These are phyloP conservation scores for Cephus cinctus DNA, from an alignment of 1,140 invertebrate genomes.

Conservation along the genomic window DNA sequence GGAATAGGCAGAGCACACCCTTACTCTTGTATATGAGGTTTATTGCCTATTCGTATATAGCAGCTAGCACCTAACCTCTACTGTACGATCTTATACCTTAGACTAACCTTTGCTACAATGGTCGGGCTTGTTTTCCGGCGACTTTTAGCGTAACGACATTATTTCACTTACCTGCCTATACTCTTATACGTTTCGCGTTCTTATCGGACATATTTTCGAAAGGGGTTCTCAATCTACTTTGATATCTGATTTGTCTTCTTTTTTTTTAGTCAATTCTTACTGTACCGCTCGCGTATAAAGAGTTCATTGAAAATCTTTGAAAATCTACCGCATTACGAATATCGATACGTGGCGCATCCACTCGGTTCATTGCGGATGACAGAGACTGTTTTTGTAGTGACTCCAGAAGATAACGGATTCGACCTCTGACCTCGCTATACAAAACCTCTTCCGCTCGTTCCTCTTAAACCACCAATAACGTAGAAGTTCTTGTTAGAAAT, in stretches of 20 bases:
- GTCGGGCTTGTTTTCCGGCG: too few relatives aligned
- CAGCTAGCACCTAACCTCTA: not conserved
- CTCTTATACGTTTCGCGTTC: too few relatives aligned
- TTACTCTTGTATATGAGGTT: too few relatives aligned
- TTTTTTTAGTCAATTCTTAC: not conserved
- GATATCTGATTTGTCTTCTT: not conserved
- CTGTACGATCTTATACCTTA: slow-evolving; percentile 4
- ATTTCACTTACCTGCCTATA: too few relatives aligned
- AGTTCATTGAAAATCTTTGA: slow-evolving; percentile 37
- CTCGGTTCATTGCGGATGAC: slow-evolving; percentile 30
- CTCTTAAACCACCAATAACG: too few relatives aligned
- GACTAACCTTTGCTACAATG: not conserved
- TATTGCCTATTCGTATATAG: too few relatives aligned
- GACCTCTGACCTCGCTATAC: slow-evolving; percentile 39
- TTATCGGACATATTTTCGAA: not conserved
- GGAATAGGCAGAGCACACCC: slow-evolving; percentile 13
- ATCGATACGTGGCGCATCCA: slow-evolving; percentile 21
- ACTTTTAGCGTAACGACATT: too few relatives aligned
- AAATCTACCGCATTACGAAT: slow-evolving; percentile 38
- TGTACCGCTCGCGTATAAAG: too few relatives aligned
- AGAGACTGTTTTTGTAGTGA: slow-evolving; percentile 43
- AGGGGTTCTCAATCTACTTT: not conserved
- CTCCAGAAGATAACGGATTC: slow-evolving; percentile 26
- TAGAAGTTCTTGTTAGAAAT: too few relatives aligned
- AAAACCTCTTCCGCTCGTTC: slow-evolving; percentile 45